Conservation (phyloP, 2,888 invertebrate species). For the Eulithis prunata region DNA sequence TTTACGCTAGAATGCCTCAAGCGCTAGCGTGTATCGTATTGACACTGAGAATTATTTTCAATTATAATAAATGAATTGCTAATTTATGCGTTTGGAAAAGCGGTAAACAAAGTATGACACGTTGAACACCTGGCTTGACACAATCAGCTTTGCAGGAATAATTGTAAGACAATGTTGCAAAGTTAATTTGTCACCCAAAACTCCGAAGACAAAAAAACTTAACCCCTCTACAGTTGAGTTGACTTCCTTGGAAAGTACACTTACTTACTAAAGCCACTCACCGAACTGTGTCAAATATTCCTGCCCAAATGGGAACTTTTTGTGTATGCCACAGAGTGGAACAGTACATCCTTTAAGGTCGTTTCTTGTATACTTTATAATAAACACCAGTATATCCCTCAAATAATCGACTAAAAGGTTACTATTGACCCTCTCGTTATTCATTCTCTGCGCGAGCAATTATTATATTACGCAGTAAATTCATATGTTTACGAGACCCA, state of each 20-base stretch:
- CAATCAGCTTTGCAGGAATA: conserved; percentile 33
- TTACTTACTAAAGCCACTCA: too few species aligned
- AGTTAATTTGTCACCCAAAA: neutral
- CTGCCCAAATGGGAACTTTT: too few species aligned
- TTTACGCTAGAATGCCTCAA: conserved; percentile 27
- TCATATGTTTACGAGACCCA: conserved; percentile 59
- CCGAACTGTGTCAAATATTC: too few species aligned
- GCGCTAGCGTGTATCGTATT: conserved; percentile 25
- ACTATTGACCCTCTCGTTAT: conserved; percentile 43
- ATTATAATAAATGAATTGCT: conserved; percentile 61
- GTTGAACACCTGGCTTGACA: conserved; percentile 47
- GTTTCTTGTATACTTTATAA: too few species aligned
- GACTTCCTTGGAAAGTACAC: too few species aligned
- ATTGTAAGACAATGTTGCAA: conserved; percentile 4
- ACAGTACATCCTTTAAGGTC: too few species aligned
- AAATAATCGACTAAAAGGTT: conserved; percentile 1
- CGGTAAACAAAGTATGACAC: conserved; percentile 51
- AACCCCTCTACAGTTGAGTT: too few species aligned
- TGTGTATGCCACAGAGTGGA: too few species aligned
- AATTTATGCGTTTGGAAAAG: conserved; percentile 60
- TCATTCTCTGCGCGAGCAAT: conserved; percentile 49
- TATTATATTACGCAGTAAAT: conserved; percentile 61
- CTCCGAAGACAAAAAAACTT: neutral
- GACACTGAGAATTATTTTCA: conserved; percentile 43
- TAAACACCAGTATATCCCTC: neutral